phyloP scores from a whole-genome alignment of 2,888 invertebrate genomes.

The Phaonia tiefii region DNA sequence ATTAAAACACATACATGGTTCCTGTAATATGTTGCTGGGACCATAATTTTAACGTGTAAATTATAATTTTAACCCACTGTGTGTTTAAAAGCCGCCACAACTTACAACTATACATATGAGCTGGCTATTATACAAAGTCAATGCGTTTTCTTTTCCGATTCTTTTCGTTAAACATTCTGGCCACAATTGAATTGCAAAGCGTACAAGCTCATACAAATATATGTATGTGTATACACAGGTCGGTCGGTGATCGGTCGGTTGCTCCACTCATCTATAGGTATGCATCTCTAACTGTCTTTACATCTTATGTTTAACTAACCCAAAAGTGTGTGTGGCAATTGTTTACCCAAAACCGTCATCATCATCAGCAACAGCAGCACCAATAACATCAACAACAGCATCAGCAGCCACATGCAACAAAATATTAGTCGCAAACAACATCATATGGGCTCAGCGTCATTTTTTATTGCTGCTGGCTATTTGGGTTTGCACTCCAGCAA shows the following conservation, averaged over 20 bases:
- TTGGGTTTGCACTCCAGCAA: conserved; percentile 23
- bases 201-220: conserved; percentile 22
- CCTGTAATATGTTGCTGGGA: too few species aligned
- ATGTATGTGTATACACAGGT: too few species aligned
- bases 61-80: too few species aligned
- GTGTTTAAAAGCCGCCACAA: not conserved
- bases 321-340: conserved; percentile 62
- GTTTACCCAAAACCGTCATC: conserved; percentile 48
- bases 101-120: not conserved
- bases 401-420: conserved; percentile 21
- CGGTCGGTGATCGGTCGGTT: not conserved
- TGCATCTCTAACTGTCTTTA: conserved; percentile 47
- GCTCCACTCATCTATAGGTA: conserved; percentile 32
- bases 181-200: conserved; percentile 64
- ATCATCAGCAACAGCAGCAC: conserved; percentile 1
- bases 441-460: conserved; percentile 43
- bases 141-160: conserved; percentile 50
- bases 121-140: conserved; percentile 34
- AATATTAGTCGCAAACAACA: conserved; percentile 30
- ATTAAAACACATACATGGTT: too few species aligned
- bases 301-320: conserved; percentile 52
- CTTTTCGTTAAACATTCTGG: conserved; percentile 17
- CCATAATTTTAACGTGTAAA: too few species aligned
- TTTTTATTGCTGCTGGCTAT: conserved; percentile 6
- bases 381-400: conserved; percentile 36